These are phyloP conservation scores for Camponotus pennsylvanicus DNA, from an alignment of 1,140 invertebrate genomes.

Conservation along the genomic window DNA sequence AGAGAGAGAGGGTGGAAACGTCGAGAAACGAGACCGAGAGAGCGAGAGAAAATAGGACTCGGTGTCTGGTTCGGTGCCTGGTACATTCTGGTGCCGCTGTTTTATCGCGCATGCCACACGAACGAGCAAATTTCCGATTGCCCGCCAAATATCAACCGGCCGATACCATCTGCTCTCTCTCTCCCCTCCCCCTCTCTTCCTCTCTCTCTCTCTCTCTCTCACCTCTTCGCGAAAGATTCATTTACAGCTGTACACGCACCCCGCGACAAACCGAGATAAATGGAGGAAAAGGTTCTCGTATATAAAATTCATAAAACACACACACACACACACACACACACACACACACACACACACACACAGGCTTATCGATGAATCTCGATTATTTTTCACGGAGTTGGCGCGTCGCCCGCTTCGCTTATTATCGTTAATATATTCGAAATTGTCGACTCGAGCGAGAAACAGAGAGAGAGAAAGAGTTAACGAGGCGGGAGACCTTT, in stretches of 20 bases:
- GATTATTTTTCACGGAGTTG: constrained; percentile 24
- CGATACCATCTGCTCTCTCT: not conserved
- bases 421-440: constrained; percentile 37
- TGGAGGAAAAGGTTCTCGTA: not conserved
- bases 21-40: constrained; percentile 45
- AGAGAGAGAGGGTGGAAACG: not conserved
- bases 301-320: not conserved
- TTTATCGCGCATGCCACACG: constrained; percentile 45
- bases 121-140: constrained; percentile 59
- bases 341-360: not conserved
- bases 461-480: too few species aligned
- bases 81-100: constrained; percentile 36
- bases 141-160: constrained; percentile 52
- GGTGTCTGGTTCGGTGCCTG: constrained; percentile 52
- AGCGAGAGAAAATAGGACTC: constrained; percentile 58
- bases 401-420: constrained; percentile 28
- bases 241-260: constrained; percentile 35
- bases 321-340: not conserved
- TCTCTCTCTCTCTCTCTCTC: not conserved
- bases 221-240: constrained; percentile 7
- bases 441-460: not conserved
- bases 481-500: constrained; percentile 24
- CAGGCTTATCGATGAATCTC: constrained; percentile 11
- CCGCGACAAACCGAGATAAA: constrained; percentile 16
- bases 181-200: not conserved